Evolutionary conservation across 2,797 vertebrate genomes (phyloP).

Genomic region (Tinamus major): DNA sequence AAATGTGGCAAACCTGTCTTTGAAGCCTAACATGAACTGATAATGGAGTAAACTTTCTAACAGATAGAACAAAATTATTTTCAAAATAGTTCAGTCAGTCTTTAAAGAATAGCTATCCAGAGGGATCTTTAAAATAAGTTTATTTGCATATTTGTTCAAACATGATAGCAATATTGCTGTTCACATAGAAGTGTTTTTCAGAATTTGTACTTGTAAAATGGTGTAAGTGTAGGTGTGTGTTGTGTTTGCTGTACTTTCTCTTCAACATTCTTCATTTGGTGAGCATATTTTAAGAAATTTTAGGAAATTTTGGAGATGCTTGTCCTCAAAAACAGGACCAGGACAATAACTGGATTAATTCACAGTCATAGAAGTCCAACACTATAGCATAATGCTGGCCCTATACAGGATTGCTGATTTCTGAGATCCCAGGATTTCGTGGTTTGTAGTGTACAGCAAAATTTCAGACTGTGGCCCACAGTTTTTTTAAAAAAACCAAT

Average conservation of each 20-base stretch:
- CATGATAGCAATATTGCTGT: neutral
- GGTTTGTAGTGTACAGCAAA: neutral
- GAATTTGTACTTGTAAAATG: neutral
- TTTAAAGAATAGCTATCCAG: neutral
- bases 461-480: neutral
- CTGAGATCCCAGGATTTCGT: neutral
- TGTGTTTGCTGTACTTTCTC: neutral
- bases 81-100: neutral
- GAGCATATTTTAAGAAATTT: neutral
- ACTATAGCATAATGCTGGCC: neutral
- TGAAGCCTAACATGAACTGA: neutral
- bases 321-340: neutral
- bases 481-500: neutral
- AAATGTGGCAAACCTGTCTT: neutral
- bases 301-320: neutral
- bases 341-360: neutral
- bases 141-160: neutral
- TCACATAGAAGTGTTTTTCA: neutral
- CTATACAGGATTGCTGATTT: neutral
- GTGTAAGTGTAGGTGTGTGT: neutral
- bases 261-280: neutral
- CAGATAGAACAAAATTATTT: neutral
- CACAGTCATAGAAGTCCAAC: fast-evolving
- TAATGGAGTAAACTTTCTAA: neutral
- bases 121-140: neutral